A percentile compares a stretch with the other conserved stretches of the same genome.
Evolutionary conservation across 1,140 invertebrate species (phyloP).

Genomic region (Drosophila melanogaster): Release_6_plus_ISO1_MT NT_033777.3:15424001-15424500

Average conservation of each 20-base stretch:
- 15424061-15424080: constrained; percentile 89
- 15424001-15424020: constrained; percentile 91
- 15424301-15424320: constrained; percentile 61
- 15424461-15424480: constrained; percentile 66
- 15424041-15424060: constrained; percentile 87
- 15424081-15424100: constrained; percentile 86
- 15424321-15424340: constrained; percentile 54
- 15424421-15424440: constrained; percentile 72
- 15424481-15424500: constrained; percentile 55
- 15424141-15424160: constrained; percentile 72
- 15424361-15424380: constrained; percentile 71
- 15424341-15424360: constrained; percentile 59
- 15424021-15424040: constrained; percentile 88
- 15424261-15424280: constrained; percentile 69
- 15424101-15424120: constrained; percentile 79
- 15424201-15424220: constrained; percentile 78
- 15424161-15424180: constrained; percentile 80
- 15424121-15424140: constrained; percentile 60
- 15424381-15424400: constrained; percentile 74
- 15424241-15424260: constrained; percentile 67
- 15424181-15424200: constrained; percentile 79
- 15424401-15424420: constrained; percentile 59
- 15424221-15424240: constrained; percentile 64
- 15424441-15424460: constrained; percentile 20
- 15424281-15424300: constrained; percentile 63